These are phyloP conservation scores for Silvanus unidentatus DNA, from an alignment of 2,888 invertebrate genomes.

Conservation along the genomic window DNA sequence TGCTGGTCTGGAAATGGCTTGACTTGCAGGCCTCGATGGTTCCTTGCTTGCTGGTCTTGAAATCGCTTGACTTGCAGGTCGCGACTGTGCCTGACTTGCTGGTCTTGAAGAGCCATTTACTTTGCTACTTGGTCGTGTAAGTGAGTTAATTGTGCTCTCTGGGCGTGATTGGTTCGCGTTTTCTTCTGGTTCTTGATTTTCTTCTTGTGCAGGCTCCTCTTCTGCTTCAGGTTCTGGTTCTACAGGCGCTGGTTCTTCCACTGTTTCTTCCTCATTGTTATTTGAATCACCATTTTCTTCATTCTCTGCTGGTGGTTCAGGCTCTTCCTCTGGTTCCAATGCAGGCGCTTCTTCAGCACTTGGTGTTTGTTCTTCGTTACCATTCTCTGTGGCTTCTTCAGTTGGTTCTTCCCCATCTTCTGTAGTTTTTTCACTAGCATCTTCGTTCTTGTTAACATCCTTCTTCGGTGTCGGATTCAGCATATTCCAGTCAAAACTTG, in stretches of 20 bases:
- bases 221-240: slow-evolving; percentile 4
- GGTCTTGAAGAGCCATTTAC: too few relatives aligned
- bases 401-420: slow-evolving; percentile 29
- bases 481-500: slow-evolving; percentile 68
- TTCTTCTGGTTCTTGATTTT: neutral
- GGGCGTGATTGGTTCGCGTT: slow-evolving; percentile 2
- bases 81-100: too few relatives aligned
- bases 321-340: slow-evolving; percentile 16
- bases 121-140: too few relatives aligned
- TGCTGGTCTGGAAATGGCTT: slow-evolving; percentile 15
- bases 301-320: slow-evolving; percentile 11
- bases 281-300: slow-evolving; percentile 17
- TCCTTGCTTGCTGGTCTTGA: slow-evolving; percentile 13
- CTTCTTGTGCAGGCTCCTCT: slow-evolving; percentile 7
- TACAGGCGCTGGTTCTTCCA: slow-evolving; percentile 6
- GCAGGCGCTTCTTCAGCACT: slow-evolving; percentile 8
- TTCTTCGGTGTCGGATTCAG: slow-evolving; percentile 46
- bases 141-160: neutral
- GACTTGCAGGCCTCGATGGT: slow-evolving; percentile 7
- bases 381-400: slow-evolving; percentile 17
- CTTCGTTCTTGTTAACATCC: slow-evolving; percentile 24
- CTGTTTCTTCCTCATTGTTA: slow-evolving; percentile 7
- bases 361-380: slow-evolving; percentile 10
- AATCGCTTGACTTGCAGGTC: slow-evolving; percentile 12
- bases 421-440: slow-evolving; percentile 16